A percentile compares a stretch with the other conserved stretches of the same genome.
These are phyloP conservation scores for Melanotaenia trifasciata DNA, from an alignment of 2,797 vertebrate species.

Conservation along the genomic window DNA sequence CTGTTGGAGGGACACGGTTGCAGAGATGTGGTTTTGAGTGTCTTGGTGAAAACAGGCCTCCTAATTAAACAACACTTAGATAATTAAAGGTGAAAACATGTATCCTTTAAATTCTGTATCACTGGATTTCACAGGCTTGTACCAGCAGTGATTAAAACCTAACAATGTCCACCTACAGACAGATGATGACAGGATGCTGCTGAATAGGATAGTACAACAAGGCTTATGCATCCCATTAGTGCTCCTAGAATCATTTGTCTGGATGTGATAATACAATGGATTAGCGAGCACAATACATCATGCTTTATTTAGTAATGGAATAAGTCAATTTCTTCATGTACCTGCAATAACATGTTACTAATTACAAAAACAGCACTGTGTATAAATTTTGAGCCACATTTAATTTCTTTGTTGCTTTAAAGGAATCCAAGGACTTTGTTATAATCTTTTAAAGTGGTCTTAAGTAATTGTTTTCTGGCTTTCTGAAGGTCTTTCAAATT, in stretches of 20 bases:
- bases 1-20: not conserved
- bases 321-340: constrained; percentile 14
- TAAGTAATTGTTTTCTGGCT: too few relatives aligned
- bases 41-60: constrained; percentile 18
- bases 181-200: constrained; percentile 6
- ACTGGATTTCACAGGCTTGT: constrained; percentile 20
- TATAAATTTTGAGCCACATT: too few relatives aligned
- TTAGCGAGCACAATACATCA: constrained; percentile 28
- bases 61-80: constrained; percentile 31
- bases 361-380: too few relatives aligned
- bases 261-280: constrained; percentile 21
- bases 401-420: too few relatives aligned
- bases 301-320: constrained; percentile 17
- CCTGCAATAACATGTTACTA: constrained; percentile 28
- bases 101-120: constrained; percentile 20
- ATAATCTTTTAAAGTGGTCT: too few relatives aligned
- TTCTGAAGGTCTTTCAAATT: too few relatives aligned
- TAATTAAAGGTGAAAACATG: constrained; percentile 23
- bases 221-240: constrained; percentile 34
- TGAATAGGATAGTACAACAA: constrained; percentile 31
- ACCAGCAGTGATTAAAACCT: constrained; percentile 45
- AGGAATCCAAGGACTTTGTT: too few relatives aligned
- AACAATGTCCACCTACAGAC: constrained; percentile 16
- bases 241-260: constrained; percentile 33
- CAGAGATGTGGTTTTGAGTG: not conserved